phyloP scores from a whole-genome alignment of 2,888 invertebrate genomes.

The Drymonia ruficornis region DNA sequence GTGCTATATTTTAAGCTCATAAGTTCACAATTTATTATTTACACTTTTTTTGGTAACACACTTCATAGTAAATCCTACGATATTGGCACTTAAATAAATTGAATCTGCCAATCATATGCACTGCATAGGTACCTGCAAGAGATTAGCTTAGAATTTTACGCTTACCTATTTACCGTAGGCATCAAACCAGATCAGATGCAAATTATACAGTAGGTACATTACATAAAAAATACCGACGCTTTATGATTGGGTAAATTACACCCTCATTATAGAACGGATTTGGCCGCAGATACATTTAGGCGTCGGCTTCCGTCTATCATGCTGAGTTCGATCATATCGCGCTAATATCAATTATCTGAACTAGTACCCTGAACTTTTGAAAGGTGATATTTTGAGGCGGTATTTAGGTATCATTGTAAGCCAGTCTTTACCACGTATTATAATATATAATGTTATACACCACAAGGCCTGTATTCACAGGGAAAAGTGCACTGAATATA shows the following conservation, averaged over 20 bases:
- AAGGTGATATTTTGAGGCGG: not conserved
- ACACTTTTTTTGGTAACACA: too few relatives aligned
- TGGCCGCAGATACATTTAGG: not conserved
- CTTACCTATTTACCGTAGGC: not conserved
- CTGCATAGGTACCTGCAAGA: too few relatives aligned
- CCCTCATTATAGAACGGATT: not conserved
- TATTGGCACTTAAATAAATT: too few relatives aligned
- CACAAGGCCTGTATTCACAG: too few relatives aligned
- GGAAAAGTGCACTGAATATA: too few relatives aligned
- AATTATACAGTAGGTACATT: not conserved
- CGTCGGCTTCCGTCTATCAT: conserved; percentile 2
- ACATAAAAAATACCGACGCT: not conserved
- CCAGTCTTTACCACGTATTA: too few relatives aligned
- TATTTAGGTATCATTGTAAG: not conserved
- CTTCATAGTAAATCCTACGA: too few relatives aligned
- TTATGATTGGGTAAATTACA: not conserved
- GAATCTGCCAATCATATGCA: too few relatives aligned
- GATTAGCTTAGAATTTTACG: too few relatives aligned
- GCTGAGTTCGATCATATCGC: not conserved
- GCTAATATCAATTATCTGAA: not conserved
- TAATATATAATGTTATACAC: not conserved
- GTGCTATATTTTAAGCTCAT: too few relatives aligned
- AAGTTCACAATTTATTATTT: too few relatives aligned
- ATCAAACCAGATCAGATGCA: not conserved
- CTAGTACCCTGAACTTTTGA: not conserved